Base-by-base conservation (phyloP, 1,140 invertebrate species). In the Sitobion miscanthi region DNA sequence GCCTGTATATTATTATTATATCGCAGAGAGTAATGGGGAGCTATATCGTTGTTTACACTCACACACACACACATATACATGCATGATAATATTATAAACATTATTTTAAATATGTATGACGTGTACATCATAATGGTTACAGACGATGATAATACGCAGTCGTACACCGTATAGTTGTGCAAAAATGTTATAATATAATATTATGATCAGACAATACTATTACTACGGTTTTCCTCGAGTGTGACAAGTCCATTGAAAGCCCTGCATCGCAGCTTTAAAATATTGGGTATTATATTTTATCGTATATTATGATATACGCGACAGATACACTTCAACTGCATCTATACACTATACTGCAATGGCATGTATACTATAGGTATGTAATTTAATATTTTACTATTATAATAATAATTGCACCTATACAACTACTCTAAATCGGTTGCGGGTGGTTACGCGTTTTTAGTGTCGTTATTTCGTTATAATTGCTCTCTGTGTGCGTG, bases 221-320 rank as follows among this genome's bases (percentile, higher is more conserved):
- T 20, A 54, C 5, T 82, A 83, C 21, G n/a, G n/a, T 83, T 42
- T 83, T 83, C 42, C 82, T 83, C 82, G 82, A 83, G 35, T 83
- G 82, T 83, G 82, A 83, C 82, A 83, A 83, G 82, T 83, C 42
- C 82, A 38, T 83, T 83, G 20, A 38, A 83, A 38, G 82, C 38
- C 20, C 82, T 42, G 35, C 77, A 20, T 23, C 42, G 35, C 20
- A 42, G 35, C 62, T n/a, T 77, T 77, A 14, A 4, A n/a, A 69
- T 69, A 77, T 77, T 54, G 3, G 42, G 42, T 42, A 54, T 54
- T 21, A 54, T 54, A 54, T n/a, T 77, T 77, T n/a, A 77, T 77
- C 62, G n/a, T 77, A n/a, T 30, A 30, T 14, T n/a, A n/a, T 77
- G 30, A n/a, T 77, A 20, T n/a, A 77, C 30, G n/a, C 62, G 17